A percentile compares a stretch with the other conserved stretches of the same genome.
Conservation (phyloP, 2,797 vertebrate species). For the Masticophis lateralis region DNA sequence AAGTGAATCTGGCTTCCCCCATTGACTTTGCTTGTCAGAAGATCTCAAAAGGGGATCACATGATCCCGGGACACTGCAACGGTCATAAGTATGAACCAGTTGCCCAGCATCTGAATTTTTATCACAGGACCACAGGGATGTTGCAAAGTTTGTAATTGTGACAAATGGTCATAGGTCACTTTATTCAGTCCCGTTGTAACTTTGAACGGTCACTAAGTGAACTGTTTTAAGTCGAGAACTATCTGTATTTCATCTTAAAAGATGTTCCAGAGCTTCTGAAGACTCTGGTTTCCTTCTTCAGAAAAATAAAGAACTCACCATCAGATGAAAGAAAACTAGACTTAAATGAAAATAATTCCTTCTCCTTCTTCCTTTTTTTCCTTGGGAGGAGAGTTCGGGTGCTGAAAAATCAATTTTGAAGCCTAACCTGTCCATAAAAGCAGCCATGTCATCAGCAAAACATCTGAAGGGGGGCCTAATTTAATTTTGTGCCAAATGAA, state of each 20-base stretch:
- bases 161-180: too few species aligned
- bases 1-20: neutral
- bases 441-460: slow-evolving; percentile 27
- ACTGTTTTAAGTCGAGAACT: too few species aligned
- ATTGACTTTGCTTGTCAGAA: too few species aligned
- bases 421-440: slow-evolving; percentile 14
- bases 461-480: neutral
- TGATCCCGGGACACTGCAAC: too few species aligned
- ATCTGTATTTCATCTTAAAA: neutral
- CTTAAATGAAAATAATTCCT: neutral
- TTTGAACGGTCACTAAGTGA: too few species aligned
- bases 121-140: too few species aligned
- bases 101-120: too few species aligned
- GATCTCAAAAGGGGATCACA: too few species aligned
- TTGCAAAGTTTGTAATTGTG: too few species aligned
- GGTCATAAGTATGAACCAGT: too few species aligned
- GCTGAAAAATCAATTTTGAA: neutral
- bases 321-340: slow-evolving; percentile 18
- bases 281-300: neutral
- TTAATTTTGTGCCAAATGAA: slow-evolving; percentile 13
- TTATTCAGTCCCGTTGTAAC: too few species aligned
- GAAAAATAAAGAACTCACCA: neutral
- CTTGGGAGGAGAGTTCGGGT: neutral
- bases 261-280: slow-evolving; percentile 3
- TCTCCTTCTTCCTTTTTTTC: neutral